phyloP scores from a whole-genome alignment of 2,888 invertebrate genomes.

The Ophonus ardosiacus region DNA sequence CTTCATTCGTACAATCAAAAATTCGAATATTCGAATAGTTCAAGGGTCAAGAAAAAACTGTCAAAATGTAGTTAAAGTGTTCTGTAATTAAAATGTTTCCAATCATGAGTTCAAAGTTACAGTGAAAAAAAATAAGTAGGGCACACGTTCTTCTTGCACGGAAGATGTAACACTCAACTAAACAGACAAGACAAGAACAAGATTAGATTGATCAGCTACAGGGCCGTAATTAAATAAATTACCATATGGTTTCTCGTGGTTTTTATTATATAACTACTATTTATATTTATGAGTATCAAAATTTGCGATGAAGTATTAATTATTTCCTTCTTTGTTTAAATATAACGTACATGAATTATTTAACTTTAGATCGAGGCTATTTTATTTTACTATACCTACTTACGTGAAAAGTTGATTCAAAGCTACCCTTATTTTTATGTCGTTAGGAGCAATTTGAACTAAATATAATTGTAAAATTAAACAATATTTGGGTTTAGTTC shows the following conservation, averaged over 20 bases:
- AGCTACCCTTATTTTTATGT: no score
- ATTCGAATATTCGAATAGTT: slow-evolving; percentile 16
- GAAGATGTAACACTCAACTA: slow-evolving; percentile 38
- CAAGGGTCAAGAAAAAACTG: slow-evolving; percentile 19
- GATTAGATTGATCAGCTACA: slow-evolving; percentile 36
- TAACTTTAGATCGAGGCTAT: not conserved
- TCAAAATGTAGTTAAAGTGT: slow-evolving; percentile 20
- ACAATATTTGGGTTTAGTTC: no score
- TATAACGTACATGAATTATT: not conserved
- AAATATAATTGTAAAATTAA: no score
- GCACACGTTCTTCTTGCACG: slow-evolving; percentile 44
- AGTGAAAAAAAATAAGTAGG: slow-evolving; percentile 39
- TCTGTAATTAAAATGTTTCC: slow-evolving; percentile 25
- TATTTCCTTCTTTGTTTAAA: not conserved
- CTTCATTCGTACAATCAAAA: slow-evolving; percentile 9
- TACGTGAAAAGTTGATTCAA: no score
- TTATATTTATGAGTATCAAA: not conserved
- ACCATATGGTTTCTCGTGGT: not conserved
- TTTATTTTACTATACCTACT: no score
- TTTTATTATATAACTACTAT: not conserved
- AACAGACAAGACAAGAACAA: slow-evolving; percentile 45
- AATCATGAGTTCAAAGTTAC: slow-evolving; percentile 29
- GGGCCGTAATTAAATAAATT: slow-evolving; percentile 27
- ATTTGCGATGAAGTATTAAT: not conserved
- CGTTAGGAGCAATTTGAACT: no score